phyloP scores from a whole-genome alignment of 2,797 vertebrate genomes.

The Crax fasciolata region DNA sequence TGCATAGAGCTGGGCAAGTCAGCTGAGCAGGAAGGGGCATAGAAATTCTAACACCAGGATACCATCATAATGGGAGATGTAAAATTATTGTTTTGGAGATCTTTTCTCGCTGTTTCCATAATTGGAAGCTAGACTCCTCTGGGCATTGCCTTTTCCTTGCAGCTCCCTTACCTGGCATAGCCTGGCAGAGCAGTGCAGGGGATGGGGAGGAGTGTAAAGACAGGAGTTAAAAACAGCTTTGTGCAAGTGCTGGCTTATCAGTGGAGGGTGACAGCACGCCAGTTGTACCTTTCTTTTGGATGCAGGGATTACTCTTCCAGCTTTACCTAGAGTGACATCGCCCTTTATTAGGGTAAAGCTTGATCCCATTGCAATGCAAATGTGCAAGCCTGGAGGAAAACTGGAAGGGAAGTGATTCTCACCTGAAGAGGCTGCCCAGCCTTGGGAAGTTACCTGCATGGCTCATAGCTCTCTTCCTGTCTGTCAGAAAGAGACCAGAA shows the following conservation, averaged over 20 bases:
- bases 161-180: background rate
- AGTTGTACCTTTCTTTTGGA: background rate
- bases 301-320: background rate
- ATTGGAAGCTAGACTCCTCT: background rate
- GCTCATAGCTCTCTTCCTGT: background rate
- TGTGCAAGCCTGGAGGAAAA: background rate
- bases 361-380: background rate
- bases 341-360: background rate
- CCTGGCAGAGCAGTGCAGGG: background rate
- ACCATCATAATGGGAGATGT: background rate
- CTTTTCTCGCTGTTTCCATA: rapidly evolving
- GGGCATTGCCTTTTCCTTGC: background rate
- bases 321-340: background rate
- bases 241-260: background rate
- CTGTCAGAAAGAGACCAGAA: background rate
- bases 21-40: rapidly evolving
- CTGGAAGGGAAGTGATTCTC: background rate
- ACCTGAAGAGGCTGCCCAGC: background rate
- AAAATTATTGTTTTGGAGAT: background rate
- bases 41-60: background rate
- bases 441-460: background rate
- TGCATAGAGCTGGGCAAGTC: background rate
- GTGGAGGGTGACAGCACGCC: background rate
- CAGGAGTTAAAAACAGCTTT: background rate
- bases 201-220: too few species aligned